Evolutionary conservation across 2,113 vertebrate species (phyloP).

Genomic region (Atlantisia rogersi): DNA sequence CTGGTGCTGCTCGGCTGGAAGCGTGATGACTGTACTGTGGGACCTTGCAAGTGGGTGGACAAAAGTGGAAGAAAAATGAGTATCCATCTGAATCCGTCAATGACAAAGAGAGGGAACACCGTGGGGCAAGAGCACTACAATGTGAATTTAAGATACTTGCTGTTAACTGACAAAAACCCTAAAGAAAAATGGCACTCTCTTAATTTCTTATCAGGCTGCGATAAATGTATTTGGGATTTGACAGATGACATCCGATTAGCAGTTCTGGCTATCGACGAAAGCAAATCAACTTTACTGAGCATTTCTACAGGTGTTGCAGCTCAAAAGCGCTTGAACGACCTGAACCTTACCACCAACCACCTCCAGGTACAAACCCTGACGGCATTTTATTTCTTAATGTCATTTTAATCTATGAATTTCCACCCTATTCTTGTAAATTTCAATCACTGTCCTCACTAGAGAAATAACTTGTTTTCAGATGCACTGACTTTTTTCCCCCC

Average conservation of each 20-base stretch:
- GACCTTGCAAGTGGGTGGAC: background rate
- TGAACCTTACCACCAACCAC: slow-evolving; percentile 85
- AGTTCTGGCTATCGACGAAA: slow-evolving; percentile 84
- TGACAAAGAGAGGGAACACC: background rate
- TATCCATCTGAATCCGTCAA: background rate
- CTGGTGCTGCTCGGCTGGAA: slow-evolving; percentile 21
- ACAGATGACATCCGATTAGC: slow-evolving; percentile 87
- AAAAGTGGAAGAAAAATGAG: background rate
- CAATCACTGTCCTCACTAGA: background rate
- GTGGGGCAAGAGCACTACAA: background rate
- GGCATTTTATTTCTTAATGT: background rate
- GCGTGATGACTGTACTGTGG: background rate
- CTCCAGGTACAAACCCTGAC: slow-evolving; percentile 76
- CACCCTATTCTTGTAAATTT: background rate
- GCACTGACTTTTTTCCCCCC: background rate
- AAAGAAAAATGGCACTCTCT: background rate
- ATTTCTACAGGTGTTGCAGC: slow-evolving; percentile 92
- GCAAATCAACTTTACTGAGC: slow-evolving; percentile 85
- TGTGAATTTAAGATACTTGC: background rate
- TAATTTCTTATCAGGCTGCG: slow-evolving; percentile 81
- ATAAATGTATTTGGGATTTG: slow-evolving; percentile 95
- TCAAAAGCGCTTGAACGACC: slow-evolving; percentile 85
- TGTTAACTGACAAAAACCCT: background rate
- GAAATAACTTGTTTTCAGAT: background rate
- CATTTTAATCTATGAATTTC: background rate